Percentiles rank a stretch among this genome's conserved stretches.
These are phyloP conservation scores for Denticeps clupeoides DNA, from an alignment of 2,797 vertebrate genomes.

Conservation along the genomic window DNA sequence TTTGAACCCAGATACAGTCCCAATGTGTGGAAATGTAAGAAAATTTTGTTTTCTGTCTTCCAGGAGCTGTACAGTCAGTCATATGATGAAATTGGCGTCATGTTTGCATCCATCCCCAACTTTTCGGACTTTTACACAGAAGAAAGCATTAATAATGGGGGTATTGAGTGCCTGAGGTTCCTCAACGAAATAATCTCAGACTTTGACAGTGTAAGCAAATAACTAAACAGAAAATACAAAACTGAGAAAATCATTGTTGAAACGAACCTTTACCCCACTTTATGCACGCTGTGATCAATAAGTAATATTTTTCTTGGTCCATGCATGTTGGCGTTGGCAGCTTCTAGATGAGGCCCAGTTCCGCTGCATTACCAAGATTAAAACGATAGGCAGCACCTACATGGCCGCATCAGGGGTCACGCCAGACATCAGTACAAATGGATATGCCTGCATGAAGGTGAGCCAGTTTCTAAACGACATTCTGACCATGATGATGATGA, in stretches of 20 bases:
- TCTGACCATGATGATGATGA: neutral
- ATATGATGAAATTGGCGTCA: slow-evolving; percentile 92
- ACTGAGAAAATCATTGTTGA: too few species aligned
- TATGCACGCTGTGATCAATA: too few species aligned
- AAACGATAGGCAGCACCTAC: slow-evolving; percentile 96
- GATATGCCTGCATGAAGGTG: slow-evolving; percentile 73
- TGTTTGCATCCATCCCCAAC: slow-evolving; percentile 96
- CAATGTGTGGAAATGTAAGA: too few species aligned
- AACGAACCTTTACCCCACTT: too few species aligned
- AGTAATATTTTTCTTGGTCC: neutral
- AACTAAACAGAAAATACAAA: too few species aligned
- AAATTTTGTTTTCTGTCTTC: too few species aligned
- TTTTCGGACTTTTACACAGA: slow-evolving; percentile 97
- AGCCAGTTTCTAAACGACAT: neutral
- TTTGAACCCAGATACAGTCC: too few species aligned
- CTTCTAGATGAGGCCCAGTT: slow-evolving; percentile 88
- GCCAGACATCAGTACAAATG: slow-evolving; percentile 69
- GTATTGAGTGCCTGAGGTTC: slow-evolving; percentile 91
- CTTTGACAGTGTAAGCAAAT: slow-evolving; percentile 81
- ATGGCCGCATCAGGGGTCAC: slow-evolving; percentile 93
- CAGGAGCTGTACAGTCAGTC: slow-evolving; percentile 95
- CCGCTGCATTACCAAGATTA: slow-evolving; percentile 92
- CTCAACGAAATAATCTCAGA: slow-evolving; percentile 98
- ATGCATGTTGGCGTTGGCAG: slow-evolving; percentile 41
- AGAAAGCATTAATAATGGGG: slow-evolving; percentile 94